Evolutionary conservation across 2,888 invertebrate species (phyloP), one percentile per base, ranked within the genome.

Genomic region (Tetragonisca angustula): DNA sequence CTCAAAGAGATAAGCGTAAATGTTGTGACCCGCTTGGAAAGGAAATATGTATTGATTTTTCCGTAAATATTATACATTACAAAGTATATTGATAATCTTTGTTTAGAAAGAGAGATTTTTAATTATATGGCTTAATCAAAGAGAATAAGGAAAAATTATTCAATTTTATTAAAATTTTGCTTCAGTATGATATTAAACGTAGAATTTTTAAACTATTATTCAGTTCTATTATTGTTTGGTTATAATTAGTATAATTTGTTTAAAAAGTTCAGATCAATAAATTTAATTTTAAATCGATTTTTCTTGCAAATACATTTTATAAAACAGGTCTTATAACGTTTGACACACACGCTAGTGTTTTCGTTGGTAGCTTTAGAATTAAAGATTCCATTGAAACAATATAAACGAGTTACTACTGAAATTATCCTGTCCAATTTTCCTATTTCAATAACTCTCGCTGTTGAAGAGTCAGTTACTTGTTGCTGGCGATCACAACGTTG

Each of bases 401-500:
- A 5, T 3, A 13, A 9, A 52, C 9, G 49, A 49, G 15, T 50
- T 49, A 19, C n/a, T 43, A 0, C 24, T 19, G 9, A 1, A 72
- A 49, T 43, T 27, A 54, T 64, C 4, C 4, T 17, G 24, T n/a
- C 5, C 4, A 50, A 64, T 24, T 17, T 61, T 27, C 11, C 17
- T 2, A 3, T 24, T 61, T n/a, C 36, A 59, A 61, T 62, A 19
- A 19, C 9, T 13, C 17, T n/a, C 19, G 4, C 24, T 36, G 54
- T 21, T 5, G 27, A 49, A 50, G 15, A n/a, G 4, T 6, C 15
- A 21, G 59, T 54, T 70, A 78, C 75, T 76, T 77, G 78, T 77
- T 78, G 78, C 76, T 59, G 73, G 27, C 79, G 71, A 82, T 80
- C 75, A 74, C 62, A 68, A 59, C 76, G 71, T 83, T 74, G 80